Base-by-base conservation (phyloP, 2,113 vertebrate species). In the Burhinus oedicnemus region DNA sequence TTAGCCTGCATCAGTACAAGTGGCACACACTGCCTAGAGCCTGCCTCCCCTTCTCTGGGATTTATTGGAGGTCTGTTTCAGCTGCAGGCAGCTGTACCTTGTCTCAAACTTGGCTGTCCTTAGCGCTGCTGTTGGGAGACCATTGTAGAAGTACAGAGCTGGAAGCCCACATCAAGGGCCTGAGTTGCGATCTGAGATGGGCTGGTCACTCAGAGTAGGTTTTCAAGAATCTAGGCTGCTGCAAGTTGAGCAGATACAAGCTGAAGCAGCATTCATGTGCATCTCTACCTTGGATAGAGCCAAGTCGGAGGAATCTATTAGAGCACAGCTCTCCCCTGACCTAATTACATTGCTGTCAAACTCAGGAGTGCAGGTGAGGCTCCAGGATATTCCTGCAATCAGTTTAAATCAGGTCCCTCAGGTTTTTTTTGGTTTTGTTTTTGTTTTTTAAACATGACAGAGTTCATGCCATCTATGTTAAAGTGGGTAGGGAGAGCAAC, bases 261-360 rank as follows among this genome's bases (percentile, higher is more conserved):
- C 78, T 72, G 81, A 91, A 90, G 71, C 54, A 79, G 81, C 58
- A 40, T 93, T 96, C 0, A 0, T 65, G 49, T 77, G 29, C 3
- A 0, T 44, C 14, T 94, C 57, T 86, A 69, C 72, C 55, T 90
- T 60, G 65, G 74, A 58, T 90, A 76, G 58, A 94, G 76, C 51
- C 70, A 87, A 81, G 64, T 88, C 47, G 34, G 18, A 94, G 81
- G 87, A 94, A 93, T 77, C 93, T 86, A 49, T 89, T 96, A 89
- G 19, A 94, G 72, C 70, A 47, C 25, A 83, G n/a, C 71, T 94
- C 77, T 84, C 65, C 74, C 36, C 29, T 94, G 87, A 87, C 93
- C 62, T 94, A 69, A 78, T 90, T 78, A 54, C 0, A 1, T 61
- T 78, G 79, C 91, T 78, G 47, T 95, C 81, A 88, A 77, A 78